Base-by-base conservation (phyloP, 2,113 vertebrate species). In the Plecotus auritus region DNA sequence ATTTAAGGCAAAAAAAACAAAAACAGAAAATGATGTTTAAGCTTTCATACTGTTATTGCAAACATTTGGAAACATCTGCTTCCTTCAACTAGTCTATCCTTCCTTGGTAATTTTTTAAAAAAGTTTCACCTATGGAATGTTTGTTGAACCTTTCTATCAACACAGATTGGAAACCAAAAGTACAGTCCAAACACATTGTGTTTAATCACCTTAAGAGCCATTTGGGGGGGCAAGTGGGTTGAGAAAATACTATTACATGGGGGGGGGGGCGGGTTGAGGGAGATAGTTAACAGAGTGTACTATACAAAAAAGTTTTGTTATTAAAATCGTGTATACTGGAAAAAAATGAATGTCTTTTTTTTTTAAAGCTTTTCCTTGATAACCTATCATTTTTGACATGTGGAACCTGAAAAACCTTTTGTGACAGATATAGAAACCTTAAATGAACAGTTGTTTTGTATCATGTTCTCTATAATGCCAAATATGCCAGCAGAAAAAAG, bases 321-420 rank as follows among this genome's bases (percentile, higher is more conserved):
- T 98, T 98, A 98, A 98, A 98, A 98, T 73, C 98, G 97, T 98
- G 98, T 97, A 98, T 98, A 98, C 92, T 98, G 95, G 98, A 98
- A 98, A 96, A 96, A 98, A 95, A 83, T 56, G 97, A 93, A 97
- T 94, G 98, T 88, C 97, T 98, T 97, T 98, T 97, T 92, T 83
- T 97, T 98, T 97, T 78, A 74, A 37, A 40, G 73, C 42, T 90
- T 91, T 95, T 83, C 51, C 74, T 74, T 83, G 67, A 64, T 86
- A 95, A 95, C 28, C 42, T 83, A 83, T 70, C 80, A 70, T 59
- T 93, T 90, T 18, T 95, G 80, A 93, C 47, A 77, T 22, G 40
- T 89, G 35, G 94, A 94, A 84, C 49, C 45, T 93, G 23, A 97
- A 94, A 83, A 94, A 32, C 20, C 49, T 85, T 78, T 96, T 92